Evolutionary conservation across 35 echinoderm and acorn worm species (phyloP), one percentile per base, ranked within the genome.

Genomic region (Amphiura filiformis): DNA sequence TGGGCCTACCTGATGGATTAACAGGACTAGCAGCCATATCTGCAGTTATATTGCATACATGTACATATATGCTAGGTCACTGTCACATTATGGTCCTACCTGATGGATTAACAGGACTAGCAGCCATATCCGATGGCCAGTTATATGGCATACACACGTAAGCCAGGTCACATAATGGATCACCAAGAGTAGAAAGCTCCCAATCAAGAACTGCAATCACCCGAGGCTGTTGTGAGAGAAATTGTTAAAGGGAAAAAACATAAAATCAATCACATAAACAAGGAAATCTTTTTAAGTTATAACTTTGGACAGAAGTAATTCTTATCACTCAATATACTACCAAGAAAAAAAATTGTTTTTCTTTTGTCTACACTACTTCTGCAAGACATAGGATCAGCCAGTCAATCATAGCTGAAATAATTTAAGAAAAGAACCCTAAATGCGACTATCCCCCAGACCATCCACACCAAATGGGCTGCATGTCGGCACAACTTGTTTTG

Each of bases 161-260:
- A 23, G 93, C 89, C 47, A 99, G 65, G 52, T 99, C 96, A 31
- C 84, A 77, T 57, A 90, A 32, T n/a, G 96, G 96, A 44, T 99
- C 92, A 30, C 96, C 96, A 1, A 99, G 87, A 31, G 96, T 99
- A 36, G 96, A 99, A 32, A 99, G 64, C 87, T 99, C 96, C 96
- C 96, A 99, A 78, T 99, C 96, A 39, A 99, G 75, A 0, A 99
- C 96, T 47, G 96, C 96, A 37, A 99, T 75, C 2, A 94, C 93
- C 30, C 78, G 76, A 13, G 93, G 87, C 96, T 99, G 80, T 20
- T 79, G 39, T 15, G 39, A 80, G 15, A 4, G 18, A 86, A 70
- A 86, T 34, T 32, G 56, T 15, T 36, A 80, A 12, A 34, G 37
- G n/a, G n/a, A n/a, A n/a, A n/a, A n/a, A n/a, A n/a, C n/a, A n/a